Evolutionary conservation across 2,113 vertebrate genomes (phyloP).

Genomic region (Hypanus sabinus): DNA sequence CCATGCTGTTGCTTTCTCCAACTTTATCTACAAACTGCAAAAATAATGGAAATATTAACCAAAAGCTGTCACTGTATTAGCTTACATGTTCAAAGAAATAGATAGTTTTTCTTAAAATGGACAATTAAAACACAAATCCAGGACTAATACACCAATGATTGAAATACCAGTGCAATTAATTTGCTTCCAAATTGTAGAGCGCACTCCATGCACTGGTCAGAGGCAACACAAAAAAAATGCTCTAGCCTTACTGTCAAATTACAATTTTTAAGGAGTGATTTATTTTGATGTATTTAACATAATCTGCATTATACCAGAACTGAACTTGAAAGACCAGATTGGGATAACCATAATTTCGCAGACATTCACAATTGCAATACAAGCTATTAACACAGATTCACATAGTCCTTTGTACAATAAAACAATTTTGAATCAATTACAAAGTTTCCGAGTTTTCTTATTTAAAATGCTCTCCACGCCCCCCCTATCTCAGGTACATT

Average conservation of each 20-base stretch:
- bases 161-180: background rate
- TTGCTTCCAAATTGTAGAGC: background rate
- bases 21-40: slow-evolving; percentile 86
- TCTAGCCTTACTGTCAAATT: background rate
- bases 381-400: background rate
- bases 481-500: background rate
- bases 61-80: background rate
- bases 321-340: background rate
- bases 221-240: background rate
- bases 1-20: slow-evolving; percentile 95
- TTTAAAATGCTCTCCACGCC: background rate
- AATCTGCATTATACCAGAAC: background rate
- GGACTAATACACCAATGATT: no score
- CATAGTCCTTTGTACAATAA: background rate
- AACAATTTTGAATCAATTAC: background rate
- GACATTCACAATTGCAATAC: background rate
- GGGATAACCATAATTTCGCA: background rate
- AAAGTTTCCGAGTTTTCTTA: background rate
- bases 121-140: background rate
- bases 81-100: background rate
- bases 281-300: background rate
- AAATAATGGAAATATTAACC: slow-evolving; percentile 39
- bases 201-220: background rate
- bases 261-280: background rate
- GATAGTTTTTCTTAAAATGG: background rate